Base-by-base conservation (phyloP, 2,113 vertebrate genomes). In the Chloropsis cyanopogon region DNA sequence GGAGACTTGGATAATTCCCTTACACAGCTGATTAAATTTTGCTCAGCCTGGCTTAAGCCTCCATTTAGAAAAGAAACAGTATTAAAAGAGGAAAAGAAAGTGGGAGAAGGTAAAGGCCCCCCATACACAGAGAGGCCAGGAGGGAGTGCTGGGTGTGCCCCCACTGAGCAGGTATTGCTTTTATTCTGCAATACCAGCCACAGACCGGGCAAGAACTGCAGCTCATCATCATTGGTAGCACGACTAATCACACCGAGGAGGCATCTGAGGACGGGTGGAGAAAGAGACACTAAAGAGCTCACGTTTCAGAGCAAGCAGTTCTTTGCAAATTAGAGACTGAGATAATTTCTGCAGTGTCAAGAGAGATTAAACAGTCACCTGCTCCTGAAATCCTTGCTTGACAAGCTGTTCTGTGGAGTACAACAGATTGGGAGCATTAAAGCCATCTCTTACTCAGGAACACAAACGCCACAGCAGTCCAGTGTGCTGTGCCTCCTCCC, bases 111-210 rank as follows among this genome's bases (percentile, higher is more conserved):
- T 33, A 22, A 92, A 53, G 25, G 17, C 5, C 46, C 16, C 17
- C 14, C 4, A 0, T 2, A 61, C 10, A 7, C 1, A 0, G 12
- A 33, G 37, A 10, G 37, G 24, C 10, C 31, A 42, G 75, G 59
- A 88, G 33, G 64, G 76, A 66, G 46, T 4, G 75, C 87, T 79
- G 81, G 82, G 54, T 29, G 88, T 73, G 85, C 28, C 90, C 18
- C 54, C 80, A 35, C 2, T 0, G 28, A 63, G 46, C 75, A 92
- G 63, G 79, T 53, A 39, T 65, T 73, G 35, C 75, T 81, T 64
- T 72, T 35, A 44, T 52, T 70, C 91, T 56, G 92, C 88, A 90
- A 53, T 9, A 46, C 19, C 59, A 64, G 60, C 90, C 65, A 28
- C 59, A 68, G 46, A 57, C 28, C 25, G 35, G n/a, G 23, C 78